Percentiles rank a stretch among this genome's conserved stretches.
phyloP scores from a whole-genome alignment of 2,797 vertebrate species.

The Tolypeutes matacus region DNA sequence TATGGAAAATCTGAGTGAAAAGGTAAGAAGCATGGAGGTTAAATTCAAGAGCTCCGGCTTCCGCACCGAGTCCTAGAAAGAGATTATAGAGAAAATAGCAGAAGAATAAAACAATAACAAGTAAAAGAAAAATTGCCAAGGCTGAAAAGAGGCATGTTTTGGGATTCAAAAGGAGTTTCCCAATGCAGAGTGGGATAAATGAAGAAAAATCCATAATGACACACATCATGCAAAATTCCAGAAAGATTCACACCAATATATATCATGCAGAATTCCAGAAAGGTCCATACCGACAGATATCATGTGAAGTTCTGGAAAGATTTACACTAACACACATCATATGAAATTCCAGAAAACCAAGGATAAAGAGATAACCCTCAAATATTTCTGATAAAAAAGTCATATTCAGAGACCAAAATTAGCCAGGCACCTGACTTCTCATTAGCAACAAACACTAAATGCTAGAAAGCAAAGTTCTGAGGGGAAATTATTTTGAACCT shows the following conservation, averaged over 20 bases:
- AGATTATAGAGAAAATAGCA: not conserved
- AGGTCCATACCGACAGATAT: not conserved
- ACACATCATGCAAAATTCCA: too few species aligned
- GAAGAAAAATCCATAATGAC: not conserved
- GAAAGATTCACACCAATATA: too few species aligned
- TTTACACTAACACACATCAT: not conserved
- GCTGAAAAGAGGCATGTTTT: not conserved
- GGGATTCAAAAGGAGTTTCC: not conserved
- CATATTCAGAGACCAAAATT: not conserved
- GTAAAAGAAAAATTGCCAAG: not conserved
- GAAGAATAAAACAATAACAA: not conserved
- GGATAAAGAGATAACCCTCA: not conserved
- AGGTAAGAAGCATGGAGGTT: not conserved
- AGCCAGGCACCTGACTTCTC: not conserved
- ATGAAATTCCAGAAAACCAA: not conserved
- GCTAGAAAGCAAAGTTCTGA: not conserved
- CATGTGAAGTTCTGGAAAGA: not conserved
- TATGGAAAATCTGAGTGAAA: not conserved
- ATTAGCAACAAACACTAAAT: not conserved
- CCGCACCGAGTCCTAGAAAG: not conserved
- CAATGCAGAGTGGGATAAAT: not conserved
- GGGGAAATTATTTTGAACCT: not conserved
- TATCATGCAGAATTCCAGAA: not conserved
- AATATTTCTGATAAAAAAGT: not conserved
- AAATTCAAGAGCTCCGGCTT: not conserved